Conservation (phyloP, 2,113 vertebrate species). For the Xenopus borealis region DNA sequence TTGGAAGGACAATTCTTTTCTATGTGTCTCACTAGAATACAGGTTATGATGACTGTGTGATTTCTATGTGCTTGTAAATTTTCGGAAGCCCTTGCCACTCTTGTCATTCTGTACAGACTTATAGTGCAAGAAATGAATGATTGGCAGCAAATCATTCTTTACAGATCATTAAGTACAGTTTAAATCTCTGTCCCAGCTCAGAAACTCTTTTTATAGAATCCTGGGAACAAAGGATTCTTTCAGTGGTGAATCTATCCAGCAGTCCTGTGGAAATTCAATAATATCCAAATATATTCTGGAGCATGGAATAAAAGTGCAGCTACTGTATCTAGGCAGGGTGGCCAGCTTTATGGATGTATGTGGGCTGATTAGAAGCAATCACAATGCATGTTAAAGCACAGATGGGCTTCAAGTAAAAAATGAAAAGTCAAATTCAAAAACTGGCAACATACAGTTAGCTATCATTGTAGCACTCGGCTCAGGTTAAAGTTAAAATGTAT, state of each 20-base stretch:
- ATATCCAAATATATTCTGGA: not conserved
- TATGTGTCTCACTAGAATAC: not conserved
- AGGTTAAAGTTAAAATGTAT: no score
- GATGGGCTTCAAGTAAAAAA: not conserved
- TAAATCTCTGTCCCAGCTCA: not conserved
- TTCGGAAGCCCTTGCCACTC: not conserved
- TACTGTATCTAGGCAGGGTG: not conserved
- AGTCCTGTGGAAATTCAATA: not conserved
- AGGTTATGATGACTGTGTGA: not conserved
- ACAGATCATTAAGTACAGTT: constrained; percentile 1
- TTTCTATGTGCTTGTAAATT: not conserved
- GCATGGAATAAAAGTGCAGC: not conserved
- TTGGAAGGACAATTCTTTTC: no score
- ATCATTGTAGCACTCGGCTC: no score
- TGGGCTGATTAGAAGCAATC: not conserved
- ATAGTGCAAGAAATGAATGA: not conserved
- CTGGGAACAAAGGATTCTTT: not conserved
- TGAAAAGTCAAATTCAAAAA: no score
- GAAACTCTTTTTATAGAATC: not conserved
- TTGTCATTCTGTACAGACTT: not conserved
- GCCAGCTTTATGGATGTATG: not conserved
- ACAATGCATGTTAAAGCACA: not conserved
- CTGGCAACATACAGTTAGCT: no score
- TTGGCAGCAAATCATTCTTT: not conserved
- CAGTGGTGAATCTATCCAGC: not conserved